Percentiles rank a stretch among this genome's conserved stretches.
phyloP scores from a whole-genome alignment of 2,888 invertebrate species.

The Limnephilus rhombicus region DNA sequence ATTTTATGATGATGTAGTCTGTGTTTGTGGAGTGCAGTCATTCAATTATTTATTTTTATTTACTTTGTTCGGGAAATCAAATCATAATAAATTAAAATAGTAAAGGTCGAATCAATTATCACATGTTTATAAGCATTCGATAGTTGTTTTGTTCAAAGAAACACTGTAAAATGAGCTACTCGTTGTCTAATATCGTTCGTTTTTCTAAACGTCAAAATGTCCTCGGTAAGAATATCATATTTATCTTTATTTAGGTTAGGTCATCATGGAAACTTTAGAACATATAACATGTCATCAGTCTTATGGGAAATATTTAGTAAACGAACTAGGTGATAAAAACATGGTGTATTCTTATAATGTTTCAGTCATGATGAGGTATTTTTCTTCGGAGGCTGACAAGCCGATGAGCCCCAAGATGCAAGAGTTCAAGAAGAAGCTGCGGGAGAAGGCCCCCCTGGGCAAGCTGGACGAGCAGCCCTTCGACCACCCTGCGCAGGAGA shows the following conservation, averaged over 20 bases:
- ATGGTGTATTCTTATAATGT: slow-evolving; percentile 11
- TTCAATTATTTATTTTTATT: background rate
- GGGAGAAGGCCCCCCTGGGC: slow-evolving; percentile 82
- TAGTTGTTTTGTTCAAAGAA: background rate
- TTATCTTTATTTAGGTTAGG: slow-evolving; percentile 3
- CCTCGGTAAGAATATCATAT: background rate
- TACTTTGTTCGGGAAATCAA: background rate
- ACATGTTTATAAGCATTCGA: background rate
- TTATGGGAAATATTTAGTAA: background rate
- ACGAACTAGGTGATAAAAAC: background rate
- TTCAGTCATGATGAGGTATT: slow-evolving; percentile 48
- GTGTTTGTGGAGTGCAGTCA: background rate
- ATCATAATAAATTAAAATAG: background rate
- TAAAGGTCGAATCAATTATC: background rate
- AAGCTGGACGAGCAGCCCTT: slow-evolving; percentile 87
- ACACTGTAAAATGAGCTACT: slow-evolving; percentile 11
- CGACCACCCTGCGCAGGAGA: slow-evolving; percentile 86
- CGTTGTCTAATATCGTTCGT: background rate
- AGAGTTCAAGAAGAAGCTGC: slow-evolving; percentile 86
- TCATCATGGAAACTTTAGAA: background rate
- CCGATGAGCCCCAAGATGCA: slow-evolving; percentile 77
- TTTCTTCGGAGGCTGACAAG: slow-evolving; percentile 67
- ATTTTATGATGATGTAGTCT: background rate
- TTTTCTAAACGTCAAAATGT: slow-evolving; percentile 7
- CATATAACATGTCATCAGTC: background rate